Conservation (phyloP, 1,140 invertebrate genomes). For the Plectrocnemia conspersa region DNA sequence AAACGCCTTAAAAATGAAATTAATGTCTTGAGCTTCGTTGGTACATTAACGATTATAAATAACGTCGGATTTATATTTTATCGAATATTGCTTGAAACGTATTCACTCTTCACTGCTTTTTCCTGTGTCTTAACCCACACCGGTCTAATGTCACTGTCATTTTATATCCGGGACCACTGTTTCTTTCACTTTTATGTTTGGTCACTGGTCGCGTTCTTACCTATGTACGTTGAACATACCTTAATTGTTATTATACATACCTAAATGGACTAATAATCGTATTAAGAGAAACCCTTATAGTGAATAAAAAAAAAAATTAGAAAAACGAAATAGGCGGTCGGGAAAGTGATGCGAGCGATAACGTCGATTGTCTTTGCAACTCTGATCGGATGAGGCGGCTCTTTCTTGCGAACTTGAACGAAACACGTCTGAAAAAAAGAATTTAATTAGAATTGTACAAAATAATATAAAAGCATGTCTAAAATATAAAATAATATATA, state of each 20-base stretch:
- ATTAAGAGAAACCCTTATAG: conserved; percentile 72
- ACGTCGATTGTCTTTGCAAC: conserved; percentile 93
- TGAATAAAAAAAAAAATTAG: conserved; percentile 91
- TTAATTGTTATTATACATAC: background rate
- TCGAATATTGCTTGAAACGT: conserved; percentile 27
- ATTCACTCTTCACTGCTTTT: conserved; percentile 17
- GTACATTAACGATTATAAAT: conserved; percentile 12
- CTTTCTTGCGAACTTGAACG: conserved; percentile 80
- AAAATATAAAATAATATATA: background rate
- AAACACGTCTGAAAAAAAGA: conserved; percentile 58
- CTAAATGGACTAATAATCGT: conserved; percentile 18
- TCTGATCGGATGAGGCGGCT: conserved; percentile 83
- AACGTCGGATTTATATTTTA: conserved; percentile 18
- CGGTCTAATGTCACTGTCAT: background rate
- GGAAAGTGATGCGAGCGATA: conserved; percentile 87
- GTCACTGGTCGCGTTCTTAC: background rate
- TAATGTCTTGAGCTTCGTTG: conserved; percentile 25
- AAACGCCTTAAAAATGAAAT: conserved; percentile 13
- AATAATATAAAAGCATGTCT: conserved; percentile 7
- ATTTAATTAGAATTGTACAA: no score
- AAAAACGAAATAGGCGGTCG: conserved; percentile 85
- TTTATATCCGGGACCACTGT: background rate
- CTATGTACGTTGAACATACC: background rate
- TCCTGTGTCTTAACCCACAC: background rate
- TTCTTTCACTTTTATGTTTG: background rate